A percentile compares a stretch with the other conserved stretches of the same genome.
These are phyloP conservation scores for Itoplectis maculator DNA, from an alignment of 2,888 invertebrate species.

Conservation along the genomic window DNA sequence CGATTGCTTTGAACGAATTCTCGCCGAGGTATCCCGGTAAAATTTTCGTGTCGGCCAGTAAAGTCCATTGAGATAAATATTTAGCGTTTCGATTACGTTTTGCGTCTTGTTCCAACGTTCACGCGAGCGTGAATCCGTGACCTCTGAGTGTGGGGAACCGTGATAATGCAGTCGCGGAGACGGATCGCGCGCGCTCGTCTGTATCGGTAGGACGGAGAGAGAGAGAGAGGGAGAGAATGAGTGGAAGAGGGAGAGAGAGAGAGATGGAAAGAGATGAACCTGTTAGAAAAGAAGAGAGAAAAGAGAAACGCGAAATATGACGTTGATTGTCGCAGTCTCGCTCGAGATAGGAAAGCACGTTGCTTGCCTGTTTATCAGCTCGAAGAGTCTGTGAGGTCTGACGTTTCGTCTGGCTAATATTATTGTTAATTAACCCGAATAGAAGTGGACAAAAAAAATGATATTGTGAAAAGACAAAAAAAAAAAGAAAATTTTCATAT, in stretches of 20 bases:
- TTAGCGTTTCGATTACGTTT: constrained; percentile 53
- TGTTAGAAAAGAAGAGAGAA: constrained; percentile 12
- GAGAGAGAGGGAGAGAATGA: no score
- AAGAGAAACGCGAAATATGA: constrained; percentile 25
- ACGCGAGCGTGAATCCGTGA: constrained; percentile 58
- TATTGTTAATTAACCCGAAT: neutral
- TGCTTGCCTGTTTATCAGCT: constrained; percentile 43
- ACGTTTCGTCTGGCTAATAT: neutral
- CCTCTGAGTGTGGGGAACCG: constrained; percentile 43
- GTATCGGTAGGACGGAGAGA: constrained; percentile 48
- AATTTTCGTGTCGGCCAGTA: constrained; percentile 30
- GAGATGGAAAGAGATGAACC: no score
- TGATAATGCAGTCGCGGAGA: constrained; percentile 49
- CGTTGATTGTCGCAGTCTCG: constrained; percentile 20
- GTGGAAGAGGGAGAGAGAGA: no score
- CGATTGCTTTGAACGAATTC: no score
- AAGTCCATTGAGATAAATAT: constrained; percentile 47
- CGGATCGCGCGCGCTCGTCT: constrained; percentile 13
- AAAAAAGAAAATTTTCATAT: neutral
- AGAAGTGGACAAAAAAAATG: neutral
- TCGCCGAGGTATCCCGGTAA: neutral
- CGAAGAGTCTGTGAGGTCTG: neutral
- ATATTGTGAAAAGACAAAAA: neutral
- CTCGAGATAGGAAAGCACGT: constrained; percentile 48
- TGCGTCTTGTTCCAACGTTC: constrained; percentile 51